Evolutionary conservation across 1,140 invertebrate species (phyloP).

Genomic region (Periplaneta americana): DNA sequence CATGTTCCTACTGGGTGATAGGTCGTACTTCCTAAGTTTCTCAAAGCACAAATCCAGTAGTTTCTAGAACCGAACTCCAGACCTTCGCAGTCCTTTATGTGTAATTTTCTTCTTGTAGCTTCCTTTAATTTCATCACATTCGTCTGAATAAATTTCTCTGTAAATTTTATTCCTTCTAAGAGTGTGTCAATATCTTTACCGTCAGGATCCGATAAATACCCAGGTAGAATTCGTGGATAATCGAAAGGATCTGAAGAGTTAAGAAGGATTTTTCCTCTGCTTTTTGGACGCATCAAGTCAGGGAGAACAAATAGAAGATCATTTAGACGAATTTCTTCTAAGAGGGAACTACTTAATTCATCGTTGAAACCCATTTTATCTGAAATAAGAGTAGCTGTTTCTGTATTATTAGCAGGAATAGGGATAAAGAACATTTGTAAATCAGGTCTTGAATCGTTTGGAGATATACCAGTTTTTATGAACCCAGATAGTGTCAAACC

Average conservation of each 20-base stretch:
- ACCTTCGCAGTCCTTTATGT: slow-evolving; percentile 26
- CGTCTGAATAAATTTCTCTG: slow-evolving; percentile 34
- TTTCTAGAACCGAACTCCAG: slow-evolving; percentile 23
- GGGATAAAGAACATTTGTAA: background rate
- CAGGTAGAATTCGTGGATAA: slow-evolving; percentile 74
- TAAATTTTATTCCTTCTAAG: slow-evolving; percentile 57
- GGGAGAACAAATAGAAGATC: slow-evolving; percentile 16
- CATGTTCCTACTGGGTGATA: slow-evolving; percentile 43
- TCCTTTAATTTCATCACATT: slow-evolving; percentile 35
- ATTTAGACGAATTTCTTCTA: background rate
- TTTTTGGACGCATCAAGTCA: slow-evolving; percentile 36
- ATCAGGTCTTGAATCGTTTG: background rate
- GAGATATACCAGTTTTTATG: slow-evolving; percentile 24
- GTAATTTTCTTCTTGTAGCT: slow-evolving; percentile 26
- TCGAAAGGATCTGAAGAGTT: slow-evolving; percentile 66
- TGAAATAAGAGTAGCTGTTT: background rate
- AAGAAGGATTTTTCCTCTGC: slow-evolving; percentile 49
- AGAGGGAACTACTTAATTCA: background rate
- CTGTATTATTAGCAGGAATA: background rate
- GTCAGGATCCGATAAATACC: slow-evolving; percentile 74
- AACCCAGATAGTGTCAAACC: background rate
- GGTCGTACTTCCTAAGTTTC: slow-evolving; percentile 42
- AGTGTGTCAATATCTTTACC: slow-evolving; percentile 56
- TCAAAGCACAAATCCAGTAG: slow-evolving; percentile 42
- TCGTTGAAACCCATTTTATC: background rate